Evolutionary conservation across 2,888 invertebrate genomes (phyloP).

Genomic region (Cheilosia pagana): DNA sequence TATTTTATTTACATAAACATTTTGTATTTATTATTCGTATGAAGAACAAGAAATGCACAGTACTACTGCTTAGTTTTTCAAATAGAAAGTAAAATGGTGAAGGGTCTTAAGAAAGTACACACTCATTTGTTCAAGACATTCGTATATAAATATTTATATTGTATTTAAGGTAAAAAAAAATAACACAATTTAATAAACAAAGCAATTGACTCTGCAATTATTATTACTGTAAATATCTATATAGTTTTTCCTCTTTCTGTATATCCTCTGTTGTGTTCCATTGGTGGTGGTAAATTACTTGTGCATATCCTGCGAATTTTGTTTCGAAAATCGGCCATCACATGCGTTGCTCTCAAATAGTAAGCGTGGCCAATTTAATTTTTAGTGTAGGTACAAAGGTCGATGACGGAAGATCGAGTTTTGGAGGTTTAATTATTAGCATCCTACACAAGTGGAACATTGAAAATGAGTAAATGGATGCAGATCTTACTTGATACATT

Average conservation of each 20-base stretch:
- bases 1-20: slow-evolving; percentile 29
- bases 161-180: slow-evolving; percentile 16
- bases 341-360: too few species aligned
- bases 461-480: too few species aligned
- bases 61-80: slow-evolving; percentile 26
- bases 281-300: too few species aligned
- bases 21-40: slow-evolving; percentile 55
- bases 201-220: slow-evolving; percentile 13
- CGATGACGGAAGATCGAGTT: too few species aligned
- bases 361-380: too few species aligned
- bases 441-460: too few species aligned
- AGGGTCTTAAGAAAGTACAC: slow-evolving; percentile 5
- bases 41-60: slow-evolving; percentile 39
- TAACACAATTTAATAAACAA: slow-evolving; percentile 38
- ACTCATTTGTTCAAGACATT: slow-evolving; percentile 35
- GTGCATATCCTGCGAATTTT: too few species aligned
- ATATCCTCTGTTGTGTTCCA: background rate
- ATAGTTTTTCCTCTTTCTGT: slow-evolving; percentile 28
- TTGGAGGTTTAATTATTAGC: too few species aligned
- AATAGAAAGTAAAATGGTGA: slow-evolving; percentile 38
- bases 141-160: slow-evolving; percentile 51
- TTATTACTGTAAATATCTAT: slow-evolving; percentile 48
- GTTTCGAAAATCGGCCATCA: too few species aligned
- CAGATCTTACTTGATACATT: too few species aligned
- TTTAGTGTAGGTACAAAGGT: too few species aligned